Conservation (phyloP, 2,113 vertebrate genomes). For the Eonycteris spelaea region DNA sequence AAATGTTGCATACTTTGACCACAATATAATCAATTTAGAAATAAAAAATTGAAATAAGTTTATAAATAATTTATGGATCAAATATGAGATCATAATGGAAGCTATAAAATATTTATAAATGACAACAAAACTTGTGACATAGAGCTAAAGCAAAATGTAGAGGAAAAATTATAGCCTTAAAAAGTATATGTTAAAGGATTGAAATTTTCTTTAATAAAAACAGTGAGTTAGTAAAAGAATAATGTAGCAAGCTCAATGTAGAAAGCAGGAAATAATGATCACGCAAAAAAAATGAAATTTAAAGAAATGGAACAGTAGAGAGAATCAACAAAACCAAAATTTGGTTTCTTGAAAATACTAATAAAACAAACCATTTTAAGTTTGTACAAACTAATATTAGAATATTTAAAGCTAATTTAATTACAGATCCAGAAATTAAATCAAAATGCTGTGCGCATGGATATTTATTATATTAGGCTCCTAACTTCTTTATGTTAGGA, state of each 20-base stretch:
- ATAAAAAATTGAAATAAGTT: background rate
- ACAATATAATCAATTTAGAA: background rate
- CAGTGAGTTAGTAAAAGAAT: background rate
- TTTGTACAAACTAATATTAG: background rate
- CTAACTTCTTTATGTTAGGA: background rate
- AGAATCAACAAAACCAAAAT: background rate
- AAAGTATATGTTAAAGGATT: background rate
- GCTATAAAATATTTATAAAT: constrained; percentile 28
- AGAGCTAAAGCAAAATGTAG: constrained; percentile 37
- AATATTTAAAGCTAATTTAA: background rate
- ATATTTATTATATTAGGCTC: background rate
- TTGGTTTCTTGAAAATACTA: background rate
- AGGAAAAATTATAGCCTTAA: background rate
- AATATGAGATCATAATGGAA: background rate
- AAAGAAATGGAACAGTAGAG: background rate
- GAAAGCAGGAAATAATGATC: background rate
- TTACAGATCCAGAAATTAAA: background rate
- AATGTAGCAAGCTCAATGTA: background rate
- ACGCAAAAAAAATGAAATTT: background rate
- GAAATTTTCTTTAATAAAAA: background rate
- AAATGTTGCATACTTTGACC: background rate
- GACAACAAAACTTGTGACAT: background rate
- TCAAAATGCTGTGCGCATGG: background rate
- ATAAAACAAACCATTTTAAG: background rate
- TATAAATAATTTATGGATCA: background rate